Conservation (phyloP, 2,888 invertebrate genomes). For the Agrilus biguttatus region DNA sequence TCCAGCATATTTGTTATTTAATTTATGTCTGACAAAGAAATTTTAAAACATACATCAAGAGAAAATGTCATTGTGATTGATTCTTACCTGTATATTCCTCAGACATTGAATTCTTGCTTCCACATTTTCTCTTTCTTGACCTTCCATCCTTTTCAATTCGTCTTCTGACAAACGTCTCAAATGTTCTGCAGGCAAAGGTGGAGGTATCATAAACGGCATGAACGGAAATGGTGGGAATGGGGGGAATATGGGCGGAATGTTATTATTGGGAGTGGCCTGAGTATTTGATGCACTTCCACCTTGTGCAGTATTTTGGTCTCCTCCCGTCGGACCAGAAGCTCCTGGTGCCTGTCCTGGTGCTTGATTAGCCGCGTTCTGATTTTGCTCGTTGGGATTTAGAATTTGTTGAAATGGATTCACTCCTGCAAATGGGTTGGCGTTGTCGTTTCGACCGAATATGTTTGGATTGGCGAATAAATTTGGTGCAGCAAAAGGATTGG, state of each 20-base stretch:
- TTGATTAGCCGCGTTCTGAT: conserved; percentile 16
- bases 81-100: conserved; percentile 44
- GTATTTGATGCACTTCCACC: conserved; percentile 8
- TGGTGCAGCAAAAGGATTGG: conserved; percentile 9
- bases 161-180: conserved; percentile 64
- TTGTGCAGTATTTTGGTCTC: conserved; percentile 13
- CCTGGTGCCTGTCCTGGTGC: conserved; percentile 18
- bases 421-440: conserved; percentile 4
- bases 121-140: conserved; percentile 70
- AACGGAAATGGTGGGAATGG: conserved; percentile 37
- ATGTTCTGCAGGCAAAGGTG: conserved; percentile 64
- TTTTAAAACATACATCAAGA: neutral
- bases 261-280: conserved; percentile 4
- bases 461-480: conserved; percentile 6
- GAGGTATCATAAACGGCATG: conserved; percentile 43
- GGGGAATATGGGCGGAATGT: conserved; percentile 37
- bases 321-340: conserved; percentile 21
- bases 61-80: neutral
- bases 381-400: conserved; percentile 7
- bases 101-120: conserved; percentile 80
- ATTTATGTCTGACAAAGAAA: too few species aligned
- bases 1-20: too few species aligned
- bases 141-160: conserved; percentile 80
- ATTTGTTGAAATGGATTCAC: conserved; percentile 16
- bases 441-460: neutral